Evolutionary conservation across 1,140 invertebrate genomes (phyloP), one percentile per base, ranked within the genome.

Genomic region (Linepithema humile): DNA sequence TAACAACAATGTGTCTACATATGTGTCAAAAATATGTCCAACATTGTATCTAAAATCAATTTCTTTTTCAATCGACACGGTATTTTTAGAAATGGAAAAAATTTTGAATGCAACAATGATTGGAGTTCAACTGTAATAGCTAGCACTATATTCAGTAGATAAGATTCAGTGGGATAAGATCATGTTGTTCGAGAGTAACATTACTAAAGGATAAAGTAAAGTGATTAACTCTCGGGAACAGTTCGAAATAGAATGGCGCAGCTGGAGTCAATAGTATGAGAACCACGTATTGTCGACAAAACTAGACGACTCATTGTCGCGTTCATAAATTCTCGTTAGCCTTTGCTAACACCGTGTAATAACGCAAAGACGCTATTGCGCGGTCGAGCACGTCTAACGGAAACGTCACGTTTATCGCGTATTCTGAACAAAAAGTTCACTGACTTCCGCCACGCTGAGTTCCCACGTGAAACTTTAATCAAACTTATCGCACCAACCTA

Each of bases 271-370:
- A 59, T 60, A 32, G n/a, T 82, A 59, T 26, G 40, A 74, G 26
- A 64, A 35, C 43, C 23, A 29, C 53, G 29, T 45, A 45, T 35
- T 59, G 55, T 59, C 78, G 69, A 60, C 38, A n/a, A 40, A 57
- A 45, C 55, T 45, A 74, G 55, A 72, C 67, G 40, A 74, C 57
- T 82, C 43, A 87, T 87, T 84, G 65, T 73, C 70, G 29, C 15
- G 38, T 20, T 50, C 70, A 83, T 87, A 86, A 86, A 87, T 86
- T 83, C 84, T 86, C 38, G 67, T 86, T 83, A 64, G 55, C 38
- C 55, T n/a, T 15, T 45, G 29, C 23, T 20, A 43, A 50, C 73
- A 77, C 20, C 40, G 40, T 60, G 17, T 23, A 67, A 32, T 29
- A 32, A 55, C 29, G 80, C 53, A 23, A 60, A 82, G 64, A 43